Evolutionary conservation across 1,140 invertebrate genomes (phyloP).

Genomic region (Phymorhynchus buccinoides): DNA sequence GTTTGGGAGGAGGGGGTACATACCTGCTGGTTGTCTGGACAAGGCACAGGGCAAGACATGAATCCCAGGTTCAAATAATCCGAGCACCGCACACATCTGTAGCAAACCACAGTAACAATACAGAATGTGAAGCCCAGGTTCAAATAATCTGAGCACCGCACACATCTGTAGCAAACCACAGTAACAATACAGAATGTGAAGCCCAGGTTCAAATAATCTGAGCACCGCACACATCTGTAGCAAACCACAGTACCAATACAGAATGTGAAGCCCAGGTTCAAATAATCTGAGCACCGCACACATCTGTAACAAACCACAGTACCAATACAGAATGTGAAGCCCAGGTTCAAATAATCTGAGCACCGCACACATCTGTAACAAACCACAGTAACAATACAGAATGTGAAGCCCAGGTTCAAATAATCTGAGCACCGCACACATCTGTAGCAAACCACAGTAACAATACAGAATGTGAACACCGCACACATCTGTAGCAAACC

Average conservation of each 20-base stretch:
- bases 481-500: no score
- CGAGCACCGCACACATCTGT: slow-evolving; percentile 3
- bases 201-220: background rate
- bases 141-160: background rate
- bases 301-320: background rate
- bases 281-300: background rate
- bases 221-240: slow-evolving; percentile 5
- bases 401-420: no score
- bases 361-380: no score
- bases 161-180: background rate
- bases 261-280: background rate
- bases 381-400: no score
- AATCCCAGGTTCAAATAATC: background rate
- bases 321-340: no score
- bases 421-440: no score
- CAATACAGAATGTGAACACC: no score
- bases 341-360: no score
- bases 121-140: background rate
- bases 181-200: background rate
- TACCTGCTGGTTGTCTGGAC: slow-evolving; percentile 3
- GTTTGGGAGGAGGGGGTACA: no score
- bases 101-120: background rate
- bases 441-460: no score
- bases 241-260: background rate
- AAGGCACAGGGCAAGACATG: background rate